Evolutionary conservation across 2,888 invertebrate genomes (phyloP), one percentile per base, ranked within the genome.

Genomic region (Agonopterix heracliana): DNA sequence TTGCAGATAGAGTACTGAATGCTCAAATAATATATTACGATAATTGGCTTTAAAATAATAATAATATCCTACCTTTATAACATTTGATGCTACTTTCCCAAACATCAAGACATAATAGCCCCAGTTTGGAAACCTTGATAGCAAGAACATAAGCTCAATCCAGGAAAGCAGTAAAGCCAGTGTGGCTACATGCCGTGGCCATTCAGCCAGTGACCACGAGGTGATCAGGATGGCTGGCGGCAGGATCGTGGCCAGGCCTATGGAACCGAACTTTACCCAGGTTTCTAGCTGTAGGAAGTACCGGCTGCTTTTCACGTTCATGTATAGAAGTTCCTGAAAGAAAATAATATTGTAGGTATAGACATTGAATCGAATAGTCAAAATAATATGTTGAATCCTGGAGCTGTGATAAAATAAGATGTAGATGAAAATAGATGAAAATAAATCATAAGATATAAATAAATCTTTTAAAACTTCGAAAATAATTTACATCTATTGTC

Each of bases 81-180:
- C 89, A 68, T 90, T 90, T 1, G 80, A 73, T 0, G 90, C 89
- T 1, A 91, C 91, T 59, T 89, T 90, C n/a, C 89, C 89, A 69
- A 91, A 91, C 91, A 91, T 91, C 5, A 90, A 80, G 1, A 91
- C 90, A 68, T 90, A 90, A 61, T 90, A 90, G 1, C 91, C 91
- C 81, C 89, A 90, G 46, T 84, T 87, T 0, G 90, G 91, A 52
- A 90, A 90, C 48, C 90, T 76, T 0, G 91, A 90, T 1, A 90
- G 64, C 1, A 91, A 66, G 49, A 91, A 90, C 84, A 91, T 90
- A 61, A 91, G 77, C 57, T 91, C 90, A 9, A 89, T 60, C 91
- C 91, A 91, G 0, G 90, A 80, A 2, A 90, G 62, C 9, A 91
- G 79, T 17, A 90, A 57, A 0, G 90, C 89, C 7, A 88, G 53